These are phyloP conservation scores for Coluber constrictor DNA, from an alignment of 2,797 vertebrate species.

Conservation along the genomic window DNA sequence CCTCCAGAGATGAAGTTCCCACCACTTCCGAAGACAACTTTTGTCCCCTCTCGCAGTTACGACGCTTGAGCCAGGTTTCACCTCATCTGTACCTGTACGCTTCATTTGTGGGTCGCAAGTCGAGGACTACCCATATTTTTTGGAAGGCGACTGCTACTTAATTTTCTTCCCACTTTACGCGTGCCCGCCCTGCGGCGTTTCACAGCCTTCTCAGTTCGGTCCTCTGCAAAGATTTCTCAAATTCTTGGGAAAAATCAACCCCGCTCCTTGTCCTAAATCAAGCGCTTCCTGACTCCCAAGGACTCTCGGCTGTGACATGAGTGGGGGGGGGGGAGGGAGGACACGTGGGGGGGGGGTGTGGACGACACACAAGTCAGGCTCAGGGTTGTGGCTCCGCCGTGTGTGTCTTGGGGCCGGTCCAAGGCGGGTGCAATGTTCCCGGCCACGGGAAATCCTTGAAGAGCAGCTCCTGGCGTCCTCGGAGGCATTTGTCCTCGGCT, in stretches of 20 bases:
- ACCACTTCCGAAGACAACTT: no score
- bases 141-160: background rate
- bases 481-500: slow-evolving; percentile 35
- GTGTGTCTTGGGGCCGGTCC: slow-evolving; percentile 7
- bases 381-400: background rate
- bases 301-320: background rate
- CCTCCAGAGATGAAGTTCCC: no score
- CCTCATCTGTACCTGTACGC: background rate
- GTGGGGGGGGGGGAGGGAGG: no score
- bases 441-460: slow-evolving; percentile 65
- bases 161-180: no score
- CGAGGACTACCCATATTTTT: background rate
- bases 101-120: background rate
- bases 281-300: background rate
- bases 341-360: no score
- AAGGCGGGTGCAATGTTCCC: slow-evolving; percentile 50
- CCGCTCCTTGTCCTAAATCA: background rate
- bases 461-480: slow-evolving; percentile 11
- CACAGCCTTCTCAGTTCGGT: no score
- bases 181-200: no score
- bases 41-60: background rate
- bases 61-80: background rate
- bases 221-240: background rate
- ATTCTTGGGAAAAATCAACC: background rate
- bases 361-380: background rate